Base-by-base conservation (phyloP, 2,888 invertebrate species). In the Eudasyphora cyanicolor region DNA sequence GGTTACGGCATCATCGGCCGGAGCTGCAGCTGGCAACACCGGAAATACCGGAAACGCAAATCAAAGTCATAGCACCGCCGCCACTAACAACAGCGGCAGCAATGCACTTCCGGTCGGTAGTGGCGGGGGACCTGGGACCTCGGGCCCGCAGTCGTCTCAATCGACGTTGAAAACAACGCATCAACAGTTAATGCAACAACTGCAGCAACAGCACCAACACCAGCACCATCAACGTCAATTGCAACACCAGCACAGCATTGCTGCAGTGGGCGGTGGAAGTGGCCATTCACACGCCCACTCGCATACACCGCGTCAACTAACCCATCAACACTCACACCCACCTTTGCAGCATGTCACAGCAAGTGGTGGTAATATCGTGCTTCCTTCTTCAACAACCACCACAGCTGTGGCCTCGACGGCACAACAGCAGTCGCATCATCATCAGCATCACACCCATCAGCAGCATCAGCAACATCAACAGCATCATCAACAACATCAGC, bases 291-390 rank as follows among this genome's bases (percentile, higher is more conserved):
- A 85, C 54, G 17, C 62, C 5, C 85, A 85, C 38, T 32, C 79
- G 14, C 83, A 85, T 27, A 24, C 70, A 35, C 87, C 81, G 8
- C 88, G 86, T 14, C 86, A 86, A 82, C 85, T 88, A 80, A 89
- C 88, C 38, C 89, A 89, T 71, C 91, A 89, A 12, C 89, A 90
- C 67, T 89, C 87, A 79, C 90, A 87, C 87, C 89, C 88, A 51
- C 89, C 87, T 27, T 86, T 89, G 38, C 89, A 87, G 24, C 89
- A 85, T 74, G 45, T 38, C 27, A 82, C n/a, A n/a, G n/a, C n/a
- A n/a, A n/a, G n/a, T n/a, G n/a, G 86, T 70, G 85, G 74, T 60
- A 79, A 79, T 69, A 69, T 49, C 32, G 74, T 62, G 54, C 51
- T 51, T 51, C 71, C 86, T 75, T 87, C 69, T 69, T 82, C 80